A percentile compares a stretch with the other conserved stretches of the same genome.
Evolutionary conservation across 2,888 invertebrate species (phyloP).

Genomic region (Leptopilina syphax): DNA sequence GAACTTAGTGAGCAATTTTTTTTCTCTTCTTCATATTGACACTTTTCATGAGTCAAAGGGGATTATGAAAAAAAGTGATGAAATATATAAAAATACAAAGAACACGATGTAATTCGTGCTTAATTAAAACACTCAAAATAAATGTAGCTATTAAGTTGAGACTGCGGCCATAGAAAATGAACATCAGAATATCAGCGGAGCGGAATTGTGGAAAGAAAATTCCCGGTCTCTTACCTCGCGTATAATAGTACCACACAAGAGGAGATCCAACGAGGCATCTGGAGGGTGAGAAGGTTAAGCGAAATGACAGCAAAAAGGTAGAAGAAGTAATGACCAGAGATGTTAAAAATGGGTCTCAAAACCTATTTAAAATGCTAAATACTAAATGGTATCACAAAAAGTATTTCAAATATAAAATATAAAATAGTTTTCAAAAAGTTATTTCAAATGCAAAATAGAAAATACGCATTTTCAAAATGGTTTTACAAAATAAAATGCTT

Average conservation of each 20-base stretch:
- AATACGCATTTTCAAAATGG: no score
- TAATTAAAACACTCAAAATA: slow-evolving; percentile 20
- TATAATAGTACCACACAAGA: slow-evolving; percentile 22
- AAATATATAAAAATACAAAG: not conserved
- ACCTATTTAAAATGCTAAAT: no score
- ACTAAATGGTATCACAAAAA: no score
- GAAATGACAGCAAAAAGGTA: slow-evolving; percentile 13
- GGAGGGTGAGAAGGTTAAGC: slow-evolving; percentile 3
- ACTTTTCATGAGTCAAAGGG: no score
- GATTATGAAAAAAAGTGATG: not conserved
- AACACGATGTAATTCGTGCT: slow-evolving; percentile 16
- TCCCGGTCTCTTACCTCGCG: slow-evolving; percentile 9
- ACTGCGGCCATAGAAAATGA: slow-evolving; percentile 6
- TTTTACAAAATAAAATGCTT: no score
- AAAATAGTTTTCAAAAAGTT: no score
- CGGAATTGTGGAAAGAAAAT: slow-evolving; percentile 21
- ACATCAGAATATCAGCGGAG: slow-evolving; percentile 23
- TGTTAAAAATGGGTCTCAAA: no score
- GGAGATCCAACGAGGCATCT: slow-evolving; percentile 8
- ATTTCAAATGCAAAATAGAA: no score
- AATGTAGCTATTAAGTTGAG: not conserved
- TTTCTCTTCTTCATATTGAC: no score
- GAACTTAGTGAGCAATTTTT: no score
- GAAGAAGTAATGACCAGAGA: slow-evolving; percentile 28
- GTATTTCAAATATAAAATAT: no score